These are phyloP conservation scores for Mythimna vitellina DNA, from an alignment of 2,888 invertebrate genomes.

Conservation along the genomic window DNA sequence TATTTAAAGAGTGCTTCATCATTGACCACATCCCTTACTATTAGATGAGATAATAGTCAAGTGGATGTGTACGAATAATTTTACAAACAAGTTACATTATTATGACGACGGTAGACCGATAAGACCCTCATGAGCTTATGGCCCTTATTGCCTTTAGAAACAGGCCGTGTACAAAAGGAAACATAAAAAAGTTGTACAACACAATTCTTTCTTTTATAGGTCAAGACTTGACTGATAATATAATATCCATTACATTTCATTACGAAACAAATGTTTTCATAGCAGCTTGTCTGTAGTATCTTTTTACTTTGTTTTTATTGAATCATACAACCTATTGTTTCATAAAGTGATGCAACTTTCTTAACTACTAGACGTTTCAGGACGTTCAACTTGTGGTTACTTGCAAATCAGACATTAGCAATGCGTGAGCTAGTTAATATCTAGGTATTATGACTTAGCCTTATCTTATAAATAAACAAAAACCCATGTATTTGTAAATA, in stretches of 20 bases:
- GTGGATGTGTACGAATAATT: too few relatives aligned
- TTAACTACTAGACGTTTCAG: conserved; percentile 31
- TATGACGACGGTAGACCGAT: too few relatives aligned
- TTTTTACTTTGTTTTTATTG: conserved; percentile 24
- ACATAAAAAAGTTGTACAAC: not conserved
- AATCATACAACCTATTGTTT: conserved; percentile 45
- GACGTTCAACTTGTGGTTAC: conserved; percentile 20
- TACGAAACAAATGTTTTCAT: conserved; percentile 13
- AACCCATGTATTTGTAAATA: conserved; percentile 51
- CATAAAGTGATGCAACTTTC: conserved; percentile 58
- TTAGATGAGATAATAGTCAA: too few relatives aligned
- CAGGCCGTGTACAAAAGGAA: conserved; percentile 5
- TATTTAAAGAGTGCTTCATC: too few relatives aligned
- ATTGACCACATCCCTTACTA: too few relatives aligned
- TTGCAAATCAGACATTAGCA: conserved; percentile 13
- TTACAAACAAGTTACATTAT: too few relatives aligned
- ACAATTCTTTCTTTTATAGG: conserved; percentile 7
- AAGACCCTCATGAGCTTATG: too few relatives aligned
- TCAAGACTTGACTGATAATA: conserved; percentile 21
- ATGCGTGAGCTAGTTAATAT: conserved; percentile 6
- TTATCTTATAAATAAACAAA: conserved; percentile 46
- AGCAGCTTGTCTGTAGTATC: not conserved
- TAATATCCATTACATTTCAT: conserved; percentile 12
- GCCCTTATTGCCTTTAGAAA: not conserved
- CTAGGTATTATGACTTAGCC: conserved; percentile 19